Percentiles rank a stretch among this genome's conserved stretches.
Evolutionary conservation across 2,888 invertebrate species (phyloP).

Genomic region (Parnassius smintheus): DNA sequence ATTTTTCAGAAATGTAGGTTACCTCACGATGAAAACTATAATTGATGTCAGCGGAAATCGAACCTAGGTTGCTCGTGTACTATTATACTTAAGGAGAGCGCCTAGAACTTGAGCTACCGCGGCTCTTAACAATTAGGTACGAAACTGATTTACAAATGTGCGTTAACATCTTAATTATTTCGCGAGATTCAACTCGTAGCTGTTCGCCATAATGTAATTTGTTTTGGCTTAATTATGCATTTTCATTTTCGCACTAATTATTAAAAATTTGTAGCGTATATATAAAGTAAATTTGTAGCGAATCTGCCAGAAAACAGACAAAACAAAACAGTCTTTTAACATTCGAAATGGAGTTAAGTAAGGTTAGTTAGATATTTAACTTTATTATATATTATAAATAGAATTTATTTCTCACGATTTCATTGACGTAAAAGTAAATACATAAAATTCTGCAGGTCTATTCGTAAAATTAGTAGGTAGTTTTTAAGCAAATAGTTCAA

Average conservation of each 20-base stretch:
- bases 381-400: too few relatives aligned
- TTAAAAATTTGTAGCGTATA: constrained; percentile 30
- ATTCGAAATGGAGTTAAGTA: constrained; percentile 20
- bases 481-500: too few relatives aligned
- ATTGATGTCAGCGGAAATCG: too few relatives aligned
- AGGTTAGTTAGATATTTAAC: constrained; percentile 10
- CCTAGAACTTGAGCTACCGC: too few relatives aligned
- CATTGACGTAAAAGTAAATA: too few relatives aligned
- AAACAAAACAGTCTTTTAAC: constrained; percentile 12
- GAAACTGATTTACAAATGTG: constrained; percentile 13
- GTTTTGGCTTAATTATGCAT: constrained; percentile 33
- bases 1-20: too few relatives aligned
- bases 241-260: constrained; percentile 32
- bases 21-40: too few relatives aligned
- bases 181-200: constrained; percentile 12
- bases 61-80: too few relatives aligned
- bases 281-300: constrained; percentile 26
- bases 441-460: too few relatives aligned
- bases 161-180: constrained; percentile 20
- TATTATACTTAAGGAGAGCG: too few relatives aligned
- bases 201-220: constrained; percentile 31
- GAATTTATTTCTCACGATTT: too few relatives aligned
- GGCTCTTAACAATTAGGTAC: constrained; percentile 19
- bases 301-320: constrained; percentile 11
- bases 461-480: too few relatives aligned